Evolutionary conservation across 2,888 invertebrate genomes (phyloP).

Genomic region (Lymantria dispar): DNA sequence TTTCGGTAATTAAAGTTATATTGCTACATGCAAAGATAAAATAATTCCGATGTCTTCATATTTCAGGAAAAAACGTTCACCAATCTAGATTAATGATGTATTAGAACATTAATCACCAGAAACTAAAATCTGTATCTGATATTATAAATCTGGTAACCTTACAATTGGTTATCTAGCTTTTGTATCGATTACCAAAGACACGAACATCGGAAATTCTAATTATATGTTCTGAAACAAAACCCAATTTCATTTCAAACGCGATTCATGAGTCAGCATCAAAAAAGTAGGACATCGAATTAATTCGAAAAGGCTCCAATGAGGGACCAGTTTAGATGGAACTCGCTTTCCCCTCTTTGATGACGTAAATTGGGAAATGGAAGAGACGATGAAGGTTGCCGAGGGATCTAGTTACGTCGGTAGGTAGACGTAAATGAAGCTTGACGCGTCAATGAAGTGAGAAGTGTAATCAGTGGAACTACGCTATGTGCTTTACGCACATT

Average conservation of each 20-base stretch:
- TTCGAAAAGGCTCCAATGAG: conserved; percentile 40
- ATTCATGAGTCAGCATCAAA: conserved; percentile 47
- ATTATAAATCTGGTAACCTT: not conserved
- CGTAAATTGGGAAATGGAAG: conserved; percentile 5
- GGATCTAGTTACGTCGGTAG: conserved; percentile 29
- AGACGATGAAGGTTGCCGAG: conserved; percentile 9
- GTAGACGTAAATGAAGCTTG: conserved; percentile 48
- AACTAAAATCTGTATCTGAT: not conserved
- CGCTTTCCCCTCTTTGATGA: conserved; percentile 1
- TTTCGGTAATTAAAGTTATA: no score
- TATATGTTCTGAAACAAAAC: conserved; percentile 34
- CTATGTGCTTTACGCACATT: conserved; percentile 38
- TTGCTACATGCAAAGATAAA: no score
- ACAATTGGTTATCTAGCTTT: not conserved
- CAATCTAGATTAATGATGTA: not conserved
- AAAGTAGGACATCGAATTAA: conserved; percentile 53
- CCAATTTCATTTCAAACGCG: conserved; percentile 33
- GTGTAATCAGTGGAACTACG: conserved; percentile 48
- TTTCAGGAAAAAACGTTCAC: no score
- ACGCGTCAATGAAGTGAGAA: conserved; percentile 51
- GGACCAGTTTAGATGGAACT: conserved; percentile 23
- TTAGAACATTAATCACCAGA: not conserved
- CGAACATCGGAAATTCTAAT: conserved; percentile 30
- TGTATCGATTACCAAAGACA: conserved; percentile 10
- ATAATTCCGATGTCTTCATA: no score